Evolutionary conservation across 2,113 vertebrate species (phyloP).

Genomic region (Rhodinocichla rosea): DNA sequence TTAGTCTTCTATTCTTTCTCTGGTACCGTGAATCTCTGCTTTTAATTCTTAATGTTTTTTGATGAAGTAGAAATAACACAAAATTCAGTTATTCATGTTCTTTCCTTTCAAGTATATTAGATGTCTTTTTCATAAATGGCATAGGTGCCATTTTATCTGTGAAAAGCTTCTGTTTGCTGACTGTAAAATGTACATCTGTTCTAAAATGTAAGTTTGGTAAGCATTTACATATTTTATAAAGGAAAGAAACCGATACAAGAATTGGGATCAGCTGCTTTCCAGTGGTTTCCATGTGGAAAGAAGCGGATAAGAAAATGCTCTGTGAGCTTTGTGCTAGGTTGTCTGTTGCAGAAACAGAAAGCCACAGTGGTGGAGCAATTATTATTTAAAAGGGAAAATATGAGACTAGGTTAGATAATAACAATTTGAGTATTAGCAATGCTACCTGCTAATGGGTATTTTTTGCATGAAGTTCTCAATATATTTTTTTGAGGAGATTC

Average conservation of each 20-base stretch:
- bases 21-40: slow-evolving; percentile 28
- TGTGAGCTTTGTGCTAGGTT: not conserved
- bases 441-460: not conserved
- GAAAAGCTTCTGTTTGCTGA: slow-evolving; percentile 26
- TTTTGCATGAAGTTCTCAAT: not conserved
- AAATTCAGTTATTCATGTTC: not conserved
- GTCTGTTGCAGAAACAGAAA: not conserved
- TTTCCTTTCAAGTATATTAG: not conserved
- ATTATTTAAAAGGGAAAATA: not conserved
- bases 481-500: not conserved
- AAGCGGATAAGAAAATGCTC: not conserved
- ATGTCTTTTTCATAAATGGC: not conserved
- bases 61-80: slow-evolving; percentile 32
- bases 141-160: slow-evolving; percentile 17
- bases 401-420: not conserved
- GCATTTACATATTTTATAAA: slow-evolving; percentile 25
- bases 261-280: not conserved
- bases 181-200: not conserved
- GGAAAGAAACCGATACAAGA: not conserved
- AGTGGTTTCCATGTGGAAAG: not conserved
- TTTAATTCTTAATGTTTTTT: slow-evolving; percentile 58
- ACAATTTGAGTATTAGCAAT: not conserved
- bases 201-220: slow-evolving; percentile 30
- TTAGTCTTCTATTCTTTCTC: slow-evolving; percentile 56
- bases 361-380: not conserved